Conservation (phyloP, 2,888 invertebrate species). For the Tiliacea aurago region DNA sequence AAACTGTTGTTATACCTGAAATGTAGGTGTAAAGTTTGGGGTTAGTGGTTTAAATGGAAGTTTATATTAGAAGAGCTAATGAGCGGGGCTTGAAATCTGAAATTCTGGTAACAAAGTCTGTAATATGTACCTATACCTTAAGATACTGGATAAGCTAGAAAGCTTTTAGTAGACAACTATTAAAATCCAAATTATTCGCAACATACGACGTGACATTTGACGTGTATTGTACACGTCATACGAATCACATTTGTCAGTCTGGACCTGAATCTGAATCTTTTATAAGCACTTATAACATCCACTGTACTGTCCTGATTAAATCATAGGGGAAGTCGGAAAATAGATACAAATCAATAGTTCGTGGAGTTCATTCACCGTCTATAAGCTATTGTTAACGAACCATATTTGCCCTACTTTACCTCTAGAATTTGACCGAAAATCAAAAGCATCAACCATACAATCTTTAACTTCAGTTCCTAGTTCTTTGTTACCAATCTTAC, state of each 20-base stretch:
- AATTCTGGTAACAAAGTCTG: conserved; percentile 1
- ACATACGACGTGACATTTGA: too few species aligned
- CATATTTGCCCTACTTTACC: conserved; percentile 36
- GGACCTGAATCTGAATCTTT: conserved; percentile 2
- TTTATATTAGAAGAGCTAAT: conserved; percentile 17
- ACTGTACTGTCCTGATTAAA: neutral
- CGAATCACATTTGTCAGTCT: neutral
- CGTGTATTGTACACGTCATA: neutral
- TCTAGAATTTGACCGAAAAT: conserved; percentile 54
- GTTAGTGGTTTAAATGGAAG: conserved; percentile 33
- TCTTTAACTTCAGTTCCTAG: conserved; percentile 47
- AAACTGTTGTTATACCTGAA: conserved; percentile 50
- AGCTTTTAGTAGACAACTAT: neutral
- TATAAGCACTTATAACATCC: conserved; percentile 2
- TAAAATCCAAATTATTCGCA: neutral
- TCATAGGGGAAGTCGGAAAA: conserved; percentile 4
- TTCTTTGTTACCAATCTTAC: conserved; percentile 59
- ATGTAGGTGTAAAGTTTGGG: conserved; percentile 39
- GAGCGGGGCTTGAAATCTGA: neutral
- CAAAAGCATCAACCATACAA: conserved; percentile 46
- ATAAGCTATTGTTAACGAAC: conserved; percentile 16
- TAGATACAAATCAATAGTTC: conserved; percentile 40
- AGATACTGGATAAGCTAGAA: conserved; percentile 1
- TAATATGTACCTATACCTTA: neutral
- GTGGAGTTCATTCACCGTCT: conserved; percentile 8